Evolutionary conservation across 2,888 invertebrate species (phyloP), one percentile per base, ranked within the genome.

Genomic region (Micoletzkya japonica): DNA sequence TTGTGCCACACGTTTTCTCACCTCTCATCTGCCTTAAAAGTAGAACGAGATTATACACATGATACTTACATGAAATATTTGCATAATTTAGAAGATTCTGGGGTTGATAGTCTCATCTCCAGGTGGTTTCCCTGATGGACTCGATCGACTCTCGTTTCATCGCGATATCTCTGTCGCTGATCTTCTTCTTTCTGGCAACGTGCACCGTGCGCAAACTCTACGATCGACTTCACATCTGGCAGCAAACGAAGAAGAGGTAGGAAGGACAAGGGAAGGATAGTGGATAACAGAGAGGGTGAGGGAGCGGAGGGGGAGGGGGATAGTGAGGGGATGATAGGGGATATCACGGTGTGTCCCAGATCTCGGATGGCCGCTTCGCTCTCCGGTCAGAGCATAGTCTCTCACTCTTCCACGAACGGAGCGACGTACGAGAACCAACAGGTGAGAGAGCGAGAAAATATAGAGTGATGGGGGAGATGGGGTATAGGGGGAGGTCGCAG

Each of bases 181-280:
- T 78, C 36, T 50, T 58, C 17, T 28, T 74, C 30, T 60, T 59
- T 67, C 59, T 72, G 20, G 49, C 72, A 17, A 50, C 76, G 34
- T 54, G 54, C 26, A 71, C 71, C 50, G 67, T 78, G 49, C 72
- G 77, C 26, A 64, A 68, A 28, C 17, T 74, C 32, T 80, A 78
- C 54, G 54, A 73, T 58, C 67, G 75, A 24, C 73, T 79, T 26
- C 76, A 78, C 57, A 75, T 79, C 58, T 80, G 80, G 79, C 79
- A 79, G 26, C 77, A 79, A 52, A 70, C 77, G 14, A 79, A 78
- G 68, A 57, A 73, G 32, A 67, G 78, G 78, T 78, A 26, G 59
- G 64, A 24, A 26, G 10, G 44, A 50, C 54, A 28, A 36, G 34
- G 26, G 26, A 54, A 54, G 7, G 20, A 10, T 44, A 10, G 44